Evolutionary conservation across 2,113 vertebrate species (phyloP).

Genomic region (Heterotis niloticus): DNA sequence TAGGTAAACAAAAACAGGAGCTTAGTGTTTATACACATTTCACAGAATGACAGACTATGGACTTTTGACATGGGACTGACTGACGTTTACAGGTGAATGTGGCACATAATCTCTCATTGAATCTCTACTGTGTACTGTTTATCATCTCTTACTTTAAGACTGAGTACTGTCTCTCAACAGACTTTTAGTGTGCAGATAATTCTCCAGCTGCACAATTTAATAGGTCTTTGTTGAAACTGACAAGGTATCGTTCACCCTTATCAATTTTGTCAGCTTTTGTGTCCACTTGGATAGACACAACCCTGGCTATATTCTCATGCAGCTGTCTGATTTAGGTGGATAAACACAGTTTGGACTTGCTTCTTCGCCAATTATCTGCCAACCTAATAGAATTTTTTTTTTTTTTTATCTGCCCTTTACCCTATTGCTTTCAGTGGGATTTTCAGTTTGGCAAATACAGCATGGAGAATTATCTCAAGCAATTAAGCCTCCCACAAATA

Average conservation of each 20-base stretch:
- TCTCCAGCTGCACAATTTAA: constrained; percentile 53
- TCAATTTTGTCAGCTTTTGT: constrained; percentile 45
- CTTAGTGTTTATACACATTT: not conserved
- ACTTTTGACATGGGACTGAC: not conserved
- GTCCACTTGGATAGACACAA: constrained; percentile 47
- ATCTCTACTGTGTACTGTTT: constrained; percentile 52
- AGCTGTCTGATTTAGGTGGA: constrained; percentile 38
- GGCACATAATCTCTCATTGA: constrained; percentile 7
- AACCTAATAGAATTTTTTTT: constrained; percentile 40
- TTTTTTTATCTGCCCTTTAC: not conserved
- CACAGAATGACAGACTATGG: not conserved
- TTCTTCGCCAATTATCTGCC: constrained; percentile 37
- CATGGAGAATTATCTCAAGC: constrained; percentile 24
- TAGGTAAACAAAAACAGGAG: not conserved
- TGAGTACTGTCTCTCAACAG: constrained; percentile 42
- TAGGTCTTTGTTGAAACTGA: constrained; percentile 53
- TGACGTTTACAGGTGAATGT: not conserved
- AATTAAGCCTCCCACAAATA: constrained; percentile 45
- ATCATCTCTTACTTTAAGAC: constrained; percentile 45
- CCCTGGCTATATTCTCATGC: constrained; percentile 17
- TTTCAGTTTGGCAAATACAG: not conserved
- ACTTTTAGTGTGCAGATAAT: constrained; percentile 44
- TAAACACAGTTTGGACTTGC: constrained; percentile 46
- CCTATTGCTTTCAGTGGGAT: not conserved
- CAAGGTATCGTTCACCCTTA: constrained; percentile 55